Base-by-base conservation (phyloP, 2,797 vertebrate genomes). In the Oophaga sylvatica region DNA sequence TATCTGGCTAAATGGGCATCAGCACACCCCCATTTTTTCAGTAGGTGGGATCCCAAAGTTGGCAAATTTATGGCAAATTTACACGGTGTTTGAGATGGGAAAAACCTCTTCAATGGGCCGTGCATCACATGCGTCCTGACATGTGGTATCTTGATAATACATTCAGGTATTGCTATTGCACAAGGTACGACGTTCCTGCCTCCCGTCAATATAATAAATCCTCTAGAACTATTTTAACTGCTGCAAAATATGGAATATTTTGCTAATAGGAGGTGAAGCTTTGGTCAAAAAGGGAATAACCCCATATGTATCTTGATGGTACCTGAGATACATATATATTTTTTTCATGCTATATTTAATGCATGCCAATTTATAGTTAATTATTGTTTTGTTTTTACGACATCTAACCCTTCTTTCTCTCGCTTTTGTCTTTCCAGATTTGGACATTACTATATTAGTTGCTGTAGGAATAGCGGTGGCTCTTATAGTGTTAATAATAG, bases 391-490 rank as follows among this genome's bases (percentile, higher is more conserved):
- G 4, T 3, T 19, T 17, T 45, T 7, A 6, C 26, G 35, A 0
- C n/a, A 9, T 57, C 59, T 63, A 63, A 78, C 20, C 80, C 8
- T 2, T 22, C 67, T 77, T 60, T 15, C 13, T 35, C 22, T 73
- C 77, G 9, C 90, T 87, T 90, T 83, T 81, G 17, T 26, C 59
- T 90, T 80, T 86, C 11, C 93, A 98, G 97, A 93, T 26, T 96
- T 95, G 0, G 92, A 95, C 29, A 65, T 93, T 31, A 94, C 92
- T 65, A 93, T 94, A 57, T 94, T 97, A 7, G 91, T 93, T 48
- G 92, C 92, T 19, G 90, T 93, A 78, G 90, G 94, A 87, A 78
- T 94, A 0, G 48, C 94, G 65, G 89, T 94, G 76, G 57, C 96
- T 1, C 87, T 93, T 8, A 71, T 95, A 31, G 80, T 96, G 10